Evolutionary conservation across 2,113 vertebrate species (phyloP).

Genomic region (Cololabis saira): DNA sequence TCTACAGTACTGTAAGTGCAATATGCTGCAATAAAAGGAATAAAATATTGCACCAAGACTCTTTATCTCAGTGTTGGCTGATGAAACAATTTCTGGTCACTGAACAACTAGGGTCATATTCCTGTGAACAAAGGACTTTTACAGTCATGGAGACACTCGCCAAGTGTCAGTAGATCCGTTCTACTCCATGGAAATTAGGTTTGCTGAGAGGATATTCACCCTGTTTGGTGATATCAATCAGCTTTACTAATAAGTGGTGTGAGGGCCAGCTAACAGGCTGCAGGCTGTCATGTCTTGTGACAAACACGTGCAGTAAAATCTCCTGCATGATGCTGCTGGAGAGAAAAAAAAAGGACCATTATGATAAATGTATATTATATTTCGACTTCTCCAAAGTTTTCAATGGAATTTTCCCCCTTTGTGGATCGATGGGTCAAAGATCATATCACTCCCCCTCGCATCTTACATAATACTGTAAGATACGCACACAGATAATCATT

Average conservation of each 20-base stretch:
- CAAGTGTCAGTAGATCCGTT: not conserved
- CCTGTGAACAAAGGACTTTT: no score
- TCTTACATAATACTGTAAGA: conserved; percentile 53
- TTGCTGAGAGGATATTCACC: no score
- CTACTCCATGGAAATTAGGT: not conserved
- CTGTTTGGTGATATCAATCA: conserved; percentile 1
- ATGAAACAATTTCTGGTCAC: conserved; percentile 14
- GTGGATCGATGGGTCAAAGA: conserved; percentile 53
- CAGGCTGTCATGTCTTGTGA: conserved; percentile 68
- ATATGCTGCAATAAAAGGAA: not conserved
- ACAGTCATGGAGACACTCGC: not conserved
- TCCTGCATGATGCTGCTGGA: not conserved
- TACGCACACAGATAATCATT: not conserved
- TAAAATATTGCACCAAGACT: conserved; percentile 7
- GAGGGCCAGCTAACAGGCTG: conserved; percentile 46
- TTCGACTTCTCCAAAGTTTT: not conserved
- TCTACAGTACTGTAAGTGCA: no score
- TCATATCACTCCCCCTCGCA: conserved; percentile 21
- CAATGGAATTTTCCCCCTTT: not conserved
- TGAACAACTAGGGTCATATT: conserved; percentile 17
- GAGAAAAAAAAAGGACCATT: not conserved
- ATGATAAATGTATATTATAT: no score
- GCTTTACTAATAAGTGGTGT: conserved; percentile 50
- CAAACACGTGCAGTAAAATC: conserved; percentile 46
- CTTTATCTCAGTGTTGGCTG: not conserved